Conservation (phyloP, 2,113 vertebrate species). For the Sylvilagus bachmani region DNA sequence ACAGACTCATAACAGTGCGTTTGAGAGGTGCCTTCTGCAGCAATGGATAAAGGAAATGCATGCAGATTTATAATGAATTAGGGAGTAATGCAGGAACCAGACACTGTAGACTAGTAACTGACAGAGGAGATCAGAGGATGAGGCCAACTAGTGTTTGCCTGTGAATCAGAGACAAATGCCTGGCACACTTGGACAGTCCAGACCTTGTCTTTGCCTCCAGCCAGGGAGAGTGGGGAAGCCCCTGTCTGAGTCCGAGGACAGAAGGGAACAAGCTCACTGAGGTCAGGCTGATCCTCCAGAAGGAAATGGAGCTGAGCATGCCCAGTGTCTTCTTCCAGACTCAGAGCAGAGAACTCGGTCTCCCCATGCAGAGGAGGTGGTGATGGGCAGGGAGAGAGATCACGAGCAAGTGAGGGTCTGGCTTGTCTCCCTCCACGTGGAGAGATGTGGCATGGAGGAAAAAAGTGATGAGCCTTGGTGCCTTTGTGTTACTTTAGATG, state of each 20-base stretch:
- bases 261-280: too few relatives aligned
- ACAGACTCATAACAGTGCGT: background rate
- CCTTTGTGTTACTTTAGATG: background rate
- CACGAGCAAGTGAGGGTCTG: background rate
- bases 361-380: background rate
- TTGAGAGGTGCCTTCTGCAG: background rate
- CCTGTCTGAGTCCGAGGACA: background rate
- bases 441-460: background rate
- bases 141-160: background rate
- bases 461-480: background rate
- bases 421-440: background rate
- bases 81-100: background rate
- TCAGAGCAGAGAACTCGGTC: background rate
- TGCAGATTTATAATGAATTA: background rate
- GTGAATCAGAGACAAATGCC: background rate
- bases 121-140: background rate
- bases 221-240: background rate
- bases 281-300: background rate
- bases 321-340: background rate
- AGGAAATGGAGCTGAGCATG: background rate
- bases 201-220: too few relatives aligned
- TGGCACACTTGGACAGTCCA: accelerated
- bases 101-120: background rate
- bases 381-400: background rate
- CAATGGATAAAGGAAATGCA: background rate